phyloP scores from a whole-genome alignment of 2,113 vertebrate genomes.

The Neoarius graeffei region DNA sequence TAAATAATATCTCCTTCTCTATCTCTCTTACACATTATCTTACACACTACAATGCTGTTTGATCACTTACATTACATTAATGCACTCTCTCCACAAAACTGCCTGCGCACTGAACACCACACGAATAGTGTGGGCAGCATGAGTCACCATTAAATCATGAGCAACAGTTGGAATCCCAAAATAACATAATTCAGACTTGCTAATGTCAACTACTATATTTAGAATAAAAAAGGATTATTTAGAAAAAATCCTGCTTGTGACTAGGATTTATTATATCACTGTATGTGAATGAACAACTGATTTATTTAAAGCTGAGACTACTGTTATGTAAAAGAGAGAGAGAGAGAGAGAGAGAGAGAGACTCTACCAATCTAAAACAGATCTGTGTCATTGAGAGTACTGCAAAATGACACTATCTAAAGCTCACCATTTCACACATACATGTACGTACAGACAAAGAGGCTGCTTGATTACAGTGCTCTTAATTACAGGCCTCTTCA shows the following conservation, averaged over 20 bases:
- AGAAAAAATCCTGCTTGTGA: not conserved
- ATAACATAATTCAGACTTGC: conserved; percentile 35
- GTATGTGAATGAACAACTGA: conserved; percentile 11
- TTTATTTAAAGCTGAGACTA: conserved; percentile 11
- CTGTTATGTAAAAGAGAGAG: not conserved
- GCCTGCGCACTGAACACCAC: conserved; percentile 32
- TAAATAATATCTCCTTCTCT: conserved; percentile 40
- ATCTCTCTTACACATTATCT: conserved; percentile 5
- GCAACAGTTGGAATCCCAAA: conserved; percentile 49
- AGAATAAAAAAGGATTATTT: conserved; percentile 24
- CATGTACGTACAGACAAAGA: conserved; percentile 37
- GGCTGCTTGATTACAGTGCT: conserved; percentile 46
- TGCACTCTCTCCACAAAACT: conserved; percentile 22
- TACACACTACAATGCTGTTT: conserved; percentile 19
- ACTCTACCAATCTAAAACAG: not conserved
- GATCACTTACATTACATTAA: conserved; percentile 39
- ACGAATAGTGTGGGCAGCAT: conserved; percentile 44
- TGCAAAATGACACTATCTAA: conserved; percentile 18
- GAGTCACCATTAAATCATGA: conserved; percentile 46
- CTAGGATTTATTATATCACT: conserved; percentile 28
- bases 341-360: not conserved
- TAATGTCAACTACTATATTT: conserved; percentile 33
- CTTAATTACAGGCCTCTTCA: conserved; percentile 53
- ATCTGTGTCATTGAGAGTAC: not conserved
- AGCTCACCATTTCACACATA: conserved; percentile 4